phyloP scores from a whole-genome alignment of 2,888 invertebrate genomes.

The Alloplasta piceator region DNA sequence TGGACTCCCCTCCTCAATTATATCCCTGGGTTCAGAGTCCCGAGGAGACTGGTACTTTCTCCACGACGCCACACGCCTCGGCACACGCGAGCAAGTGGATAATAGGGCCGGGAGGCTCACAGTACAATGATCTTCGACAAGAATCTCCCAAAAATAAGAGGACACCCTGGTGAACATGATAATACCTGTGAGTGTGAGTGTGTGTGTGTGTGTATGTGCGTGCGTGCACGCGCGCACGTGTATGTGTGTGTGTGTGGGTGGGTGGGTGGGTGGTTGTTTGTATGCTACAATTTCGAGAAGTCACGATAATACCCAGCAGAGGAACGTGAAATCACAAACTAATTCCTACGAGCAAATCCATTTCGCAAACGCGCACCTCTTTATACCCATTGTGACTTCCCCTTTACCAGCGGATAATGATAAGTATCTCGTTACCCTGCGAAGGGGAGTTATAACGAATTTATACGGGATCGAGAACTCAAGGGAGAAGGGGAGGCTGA shows the following conservation, averaged over 20 bases:
- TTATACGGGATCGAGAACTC: slow-evolving; percentile 66
- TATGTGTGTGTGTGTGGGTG: too few relatives aligned
- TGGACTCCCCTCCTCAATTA: slow-evolving; percentile 33
- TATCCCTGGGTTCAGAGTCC: not conserved
- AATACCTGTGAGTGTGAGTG: too few relatives aligned
- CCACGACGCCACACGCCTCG: slow-evolving; percentile 3
- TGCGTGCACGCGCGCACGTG: too few relatives aligned
- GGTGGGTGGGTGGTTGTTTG: not conserved
- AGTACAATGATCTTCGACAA: slow-evolving; percentile 64
- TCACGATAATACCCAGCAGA: slow-evolving; percentile 51
- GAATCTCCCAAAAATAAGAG: slow-evolving; percentile 69
- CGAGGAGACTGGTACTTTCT: slow-evolving; percentile 46
- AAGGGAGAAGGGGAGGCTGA: not conserved
- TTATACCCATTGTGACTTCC: not conserved
- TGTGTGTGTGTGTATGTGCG: too few relatives aligned
- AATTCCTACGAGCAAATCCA: slow-evolving; percentile 31
- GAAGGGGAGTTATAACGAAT: slow-evolving; percentile 74
- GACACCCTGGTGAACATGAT: slow-evolving; percentile 47
- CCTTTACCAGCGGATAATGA: slow-evolving; percentile 70
- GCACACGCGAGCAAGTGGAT: slow-evolving; percentile 8
- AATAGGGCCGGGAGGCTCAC: slow-evolving; percentile 42
- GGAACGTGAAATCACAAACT: slow-evolving; percentile 26
- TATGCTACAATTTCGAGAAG: slow-evolving; percentile 70
- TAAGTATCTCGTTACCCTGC: slow-evolving; percentile 78
- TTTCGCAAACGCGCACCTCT: slow-evolving; percentile 30